A percentile compares a stretch with the other conserved stretches of the same genome.
Conservation (phyloP, 1,140 invertebrate species). For the Coenobita brevimanus region DNA sequence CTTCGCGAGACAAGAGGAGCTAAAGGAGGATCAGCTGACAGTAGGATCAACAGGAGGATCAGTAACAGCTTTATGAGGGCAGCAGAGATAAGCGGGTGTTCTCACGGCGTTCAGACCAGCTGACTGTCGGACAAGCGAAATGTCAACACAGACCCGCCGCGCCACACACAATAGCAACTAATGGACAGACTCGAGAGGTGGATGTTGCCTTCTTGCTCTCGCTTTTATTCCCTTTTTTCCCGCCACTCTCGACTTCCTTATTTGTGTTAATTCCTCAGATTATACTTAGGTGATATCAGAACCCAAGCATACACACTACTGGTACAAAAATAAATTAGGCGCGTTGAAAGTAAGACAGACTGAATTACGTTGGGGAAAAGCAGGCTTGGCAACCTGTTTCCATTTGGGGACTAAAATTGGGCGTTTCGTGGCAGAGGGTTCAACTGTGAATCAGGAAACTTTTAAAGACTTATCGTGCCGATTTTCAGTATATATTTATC, state of each 20-base stretch:
- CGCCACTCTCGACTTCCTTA: too few relatives aligned
- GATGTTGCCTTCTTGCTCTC: not conserved
- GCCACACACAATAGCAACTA: slow-evolving; percentile 28
- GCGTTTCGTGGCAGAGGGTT: slow-evolving; percentile 5
- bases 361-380: too few relatives aligned
- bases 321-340: too few relatives aligned
- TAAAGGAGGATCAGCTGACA: not conserved
- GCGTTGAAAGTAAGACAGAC: too few relatives aligned
- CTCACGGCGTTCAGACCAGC: slow-evolving; percentile 12
- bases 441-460: not conserved
- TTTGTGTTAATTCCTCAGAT: too few relatives aligned
- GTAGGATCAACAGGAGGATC: not conserved
- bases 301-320: too few relatives aligned
- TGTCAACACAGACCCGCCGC: slow-evolving; percentile 36
- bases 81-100: not conserved
- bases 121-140: slow-evolving; percentile 23
- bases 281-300: too few relatives aligned
- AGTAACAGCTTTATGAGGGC: too few relatives aligned
- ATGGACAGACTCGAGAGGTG: slow-evolving; percentile 21
- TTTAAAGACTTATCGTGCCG: too few relatives aligned
- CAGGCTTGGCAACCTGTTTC: not conserved
- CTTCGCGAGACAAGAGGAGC: too few relatives aligned
- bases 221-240: not conserved
- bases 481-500: too few relatives aligned
- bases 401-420: slow-evolving; percentile 22